Base-by-base conservation (phyloP, 2,797 vertebrate genomes). In the Gallirallus australis region DNA sequence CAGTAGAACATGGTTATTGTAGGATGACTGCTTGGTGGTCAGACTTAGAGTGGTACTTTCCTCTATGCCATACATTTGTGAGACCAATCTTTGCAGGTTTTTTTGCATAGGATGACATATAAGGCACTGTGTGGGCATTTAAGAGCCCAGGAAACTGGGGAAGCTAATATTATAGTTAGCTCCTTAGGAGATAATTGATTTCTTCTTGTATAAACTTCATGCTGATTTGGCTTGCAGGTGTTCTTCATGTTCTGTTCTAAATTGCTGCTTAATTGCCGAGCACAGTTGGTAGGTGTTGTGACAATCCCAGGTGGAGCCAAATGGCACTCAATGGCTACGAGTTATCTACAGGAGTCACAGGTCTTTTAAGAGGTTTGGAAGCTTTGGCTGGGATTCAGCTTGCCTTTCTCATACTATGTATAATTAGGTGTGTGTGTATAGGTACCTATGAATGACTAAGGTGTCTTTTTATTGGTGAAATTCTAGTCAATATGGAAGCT, bases 151-250 rank as follows among this genome's bases (percentile, higher is more conserved):
- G 28, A 69, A 81, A 60, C 42, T 21, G 12, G n/a, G 48, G 48
- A 77, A 92, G 35, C 45, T 89, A 79, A 64, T 86, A 31, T 73
- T 79, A 37, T 30, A 50, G 21, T 82, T 86, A 86, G 79, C 86
- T 93, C 80, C 57, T 84, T 89, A 70, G 45, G 45, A 77, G 37
- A 82, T 68, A 84, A 94, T 91, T 94, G 23, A 65, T 2, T 85
- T 93, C 28, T 73, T 82, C 56, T 66, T 79, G 45, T 86, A 82
- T 68, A 77, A 90, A 89, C 93, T 66, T 70, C 54, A 57, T 79
- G 52, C 48, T 84, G 76, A 6, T 90, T 93, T 95, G 78, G 54
- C 56, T 92, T 73, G 57, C 71, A 90, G 81, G 78, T 97, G 83
- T 82, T 90, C 53, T 70, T 86, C 63, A 12, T 64, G 24, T 61